phyloP scores from a whole-genome alignment of 1,140 invertebrate genomes.

The Ceratosolen fusciceps region DNA sequence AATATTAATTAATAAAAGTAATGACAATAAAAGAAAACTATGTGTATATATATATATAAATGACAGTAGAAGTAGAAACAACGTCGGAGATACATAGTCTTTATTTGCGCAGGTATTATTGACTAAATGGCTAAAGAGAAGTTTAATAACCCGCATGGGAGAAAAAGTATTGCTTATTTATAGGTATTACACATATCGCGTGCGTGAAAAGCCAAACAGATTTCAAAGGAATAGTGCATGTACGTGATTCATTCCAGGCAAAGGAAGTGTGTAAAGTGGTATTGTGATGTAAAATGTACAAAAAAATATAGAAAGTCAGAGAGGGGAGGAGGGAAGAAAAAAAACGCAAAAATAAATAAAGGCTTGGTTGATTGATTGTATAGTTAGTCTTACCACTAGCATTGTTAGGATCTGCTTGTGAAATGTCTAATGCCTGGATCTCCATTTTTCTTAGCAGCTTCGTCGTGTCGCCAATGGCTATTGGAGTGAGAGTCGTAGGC shows the following conservation, averaged over 20 bases:
- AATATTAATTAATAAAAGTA: too few relatives aligned
- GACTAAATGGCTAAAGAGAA: too few relatives aligned
- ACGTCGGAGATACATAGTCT: too few relatives aligned
- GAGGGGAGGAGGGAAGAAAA: constrained; percentile 42
- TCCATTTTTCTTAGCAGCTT: constrained; percentile 69
- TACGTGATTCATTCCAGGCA: background rate
- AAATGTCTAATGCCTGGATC: constrained; percentile 68
- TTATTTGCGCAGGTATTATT: too few relatives aligned
- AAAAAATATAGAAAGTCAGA: background rate
- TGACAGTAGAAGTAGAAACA: too few relatives aligned
- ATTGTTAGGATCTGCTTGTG: constrained; percentile 64
- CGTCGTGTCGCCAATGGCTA: constrained; percentile 56
- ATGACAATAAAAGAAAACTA: too few relatives aligned
- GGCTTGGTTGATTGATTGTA: constrained; percentile 55
- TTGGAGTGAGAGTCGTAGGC: constrained; percentile 62
- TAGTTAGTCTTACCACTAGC: constrained; percentile 68
- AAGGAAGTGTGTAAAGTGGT: too few relatives aligned
- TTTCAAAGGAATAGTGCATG: background rate
- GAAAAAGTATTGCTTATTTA: background rate
- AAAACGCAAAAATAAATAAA: constrained; percentile 39
- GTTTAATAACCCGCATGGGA: background rate
- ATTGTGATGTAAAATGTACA: too few relatives aligned
- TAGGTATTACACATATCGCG: background rate
- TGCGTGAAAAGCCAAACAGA: background rate
- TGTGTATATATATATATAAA: too few relatives aligned